These are phyloP conservation scores for Caenorhabditis doughertyi DNA, from an alignment of 2,888 invertebrate species.

Conservation along the genomic window DNA sequence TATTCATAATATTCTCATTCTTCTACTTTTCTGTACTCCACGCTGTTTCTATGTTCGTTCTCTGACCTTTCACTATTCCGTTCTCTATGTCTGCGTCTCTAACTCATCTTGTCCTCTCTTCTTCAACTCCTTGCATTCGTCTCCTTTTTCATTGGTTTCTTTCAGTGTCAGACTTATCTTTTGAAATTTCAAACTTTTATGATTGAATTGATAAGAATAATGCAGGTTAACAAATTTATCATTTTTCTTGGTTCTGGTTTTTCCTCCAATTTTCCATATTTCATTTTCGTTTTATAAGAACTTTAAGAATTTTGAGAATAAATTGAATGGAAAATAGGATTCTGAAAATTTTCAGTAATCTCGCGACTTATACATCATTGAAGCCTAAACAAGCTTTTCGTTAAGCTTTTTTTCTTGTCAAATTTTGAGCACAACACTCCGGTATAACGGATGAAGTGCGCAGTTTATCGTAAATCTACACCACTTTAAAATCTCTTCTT, in stretches of 20 bases:
- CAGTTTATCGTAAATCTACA: not conserved
- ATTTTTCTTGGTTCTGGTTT: constrained; percentile 1
- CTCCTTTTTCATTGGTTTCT: constrained; percentile 21
- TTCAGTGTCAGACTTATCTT: constrained; percentile 34
- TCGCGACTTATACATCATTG: too few relatives aligned
- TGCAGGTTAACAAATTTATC: constrained; percentile 47
- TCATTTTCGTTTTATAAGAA: not conserved
- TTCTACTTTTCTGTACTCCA: not conserved
- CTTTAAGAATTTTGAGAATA: not conserved
- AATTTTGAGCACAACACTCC: not conserved
- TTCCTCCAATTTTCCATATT: not conserved
- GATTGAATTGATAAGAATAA: constrained; percentile 39
- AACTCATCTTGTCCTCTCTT: constrained; percentile 24
- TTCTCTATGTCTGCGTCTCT: constrained; percentile 43
- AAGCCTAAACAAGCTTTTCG: too few relatives aligned
- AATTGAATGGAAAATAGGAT: too few relatives aligned
- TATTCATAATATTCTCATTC: not conserved
- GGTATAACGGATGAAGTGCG: not conserved
- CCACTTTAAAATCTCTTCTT: not conserved
- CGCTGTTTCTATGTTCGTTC: constrained; percentile 30
- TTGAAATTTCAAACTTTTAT: constrained; percentile 29
- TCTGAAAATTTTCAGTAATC: too few relatives aligned
- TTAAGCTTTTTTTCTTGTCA: too few relatives aligned
- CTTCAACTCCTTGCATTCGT: constrained; percentile 12
- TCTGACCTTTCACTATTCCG: constrained; percentile 15